phyloP scores from a whole-genome alignment of 1,140 invertebrate genomes.

The Helicoverpa armigera region DNA sequence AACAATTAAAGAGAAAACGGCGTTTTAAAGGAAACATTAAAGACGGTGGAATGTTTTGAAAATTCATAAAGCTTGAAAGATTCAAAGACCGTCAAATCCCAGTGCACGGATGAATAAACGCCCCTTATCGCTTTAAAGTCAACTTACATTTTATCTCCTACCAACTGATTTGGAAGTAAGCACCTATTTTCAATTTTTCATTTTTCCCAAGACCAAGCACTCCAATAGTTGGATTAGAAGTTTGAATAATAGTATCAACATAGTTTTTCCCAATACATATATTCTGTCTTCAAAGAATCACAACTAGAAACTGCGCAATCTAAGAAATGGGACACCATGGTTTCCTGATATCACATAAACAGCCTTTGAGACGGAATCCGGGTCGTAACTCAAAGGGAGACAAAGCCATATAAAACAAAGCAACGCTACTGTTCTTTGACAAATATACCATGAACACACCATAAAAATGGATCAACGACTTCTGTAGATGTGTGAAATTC shows the following conservation, averaged over 20 bases:
- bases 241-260: too few relatives aligned
- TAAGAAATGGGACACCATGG: background rate
- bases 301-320: background rate
- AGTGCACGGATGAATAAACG: background rate
- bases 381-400: slow-evolving; percentile 25
- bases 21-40: background rate
- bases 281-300: background rate
- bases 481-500: background rate
- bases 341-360: slow-evolving; percentile 11
- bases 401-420: slow-evolving; percentile 25
- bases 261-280: background rate
- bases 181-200: background rate
- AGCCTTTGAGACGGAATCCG: background rate
- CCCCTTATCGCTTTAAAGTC: background rate
- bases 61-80: background rate
- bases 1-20: background rate
- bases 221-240: too few relatives aligned
- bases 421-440: background rate
- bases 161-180: background rate
- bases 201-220: too few relatives aligned
- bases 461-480: slow-evolving; percentile 1
- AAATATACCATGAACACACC: slow-evolving; percentile 5
- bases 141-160: background rate
- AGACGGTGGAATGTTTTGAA: background rate
- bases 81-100: background rate